Conservation (phyloP, 1,140 invertebrate species). For the Caenorhabditis remanei region DNA sequence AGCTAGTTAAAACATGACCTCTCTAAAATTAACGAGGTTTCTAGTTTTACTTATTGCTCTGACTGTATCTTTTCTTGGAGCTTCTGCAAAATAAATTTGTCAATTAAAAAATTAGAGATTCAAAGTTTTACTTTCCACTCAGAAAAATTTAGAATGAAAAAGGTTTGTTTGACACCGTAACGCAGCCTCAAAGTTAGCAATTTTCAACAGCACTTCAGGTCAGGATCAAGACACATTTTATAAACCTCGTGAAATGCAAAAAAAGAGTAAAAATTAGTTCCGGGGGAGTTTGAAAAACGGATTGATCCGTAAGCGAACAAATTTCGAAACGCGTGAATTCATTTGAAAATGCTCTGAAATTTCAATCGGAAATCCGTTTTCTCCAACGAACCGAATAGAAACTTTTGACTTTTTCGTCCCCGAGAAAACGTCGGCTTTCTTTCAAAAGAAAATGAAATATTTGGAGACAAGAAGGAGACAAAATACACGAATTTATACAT, state of each 20-base stretch:
- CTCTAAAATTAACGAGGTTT: too few species aligned
- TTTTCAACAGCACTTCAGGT: not conserved
- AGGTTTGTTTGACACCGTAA: too few species aligned
- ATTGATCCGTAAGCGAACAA: slow-evolving; percentile 45
- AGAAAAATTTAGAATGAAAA: too few species aligned
- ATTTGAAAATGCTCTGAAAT: not conserved
- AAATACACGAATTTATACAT: slow-evolving; percentile 17
- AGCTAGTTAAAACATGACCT: too few species aligned
- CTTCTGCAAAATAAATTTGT: too few species aligned
- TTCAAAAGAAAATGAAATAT: slow-evolving; percentile 16
- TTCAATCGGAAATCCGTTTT: slow-evolving; percentile 43
- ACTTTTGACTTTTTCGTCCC: slow-evolving; percentile 26
- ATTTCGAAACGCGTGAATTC: not conserved
- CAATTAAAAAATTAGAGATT: too few species aligned
- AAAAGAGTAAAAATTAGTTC: not conserved
- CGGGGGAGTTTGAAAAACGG: not conserved
- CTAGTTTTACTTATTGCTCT: too few species aligned
- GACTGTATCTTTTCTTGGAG: too few species aligned
- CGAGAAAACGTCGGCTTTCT: not conserved
- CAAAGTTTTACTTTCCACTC: too few species aligned
- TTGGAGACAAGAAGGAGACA: not conserved
- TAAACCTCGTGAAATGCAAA: not conserved
- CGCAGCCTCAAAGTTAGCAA: too few species aligned
- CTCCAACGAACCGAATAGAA: slow-evolving; percentile 40
- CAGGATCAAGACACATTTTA: not conserved